phyloP scores from a whole-genome alignment of 2,113 vertebrate genomes.

The Tetrax tetrax region DNA sequence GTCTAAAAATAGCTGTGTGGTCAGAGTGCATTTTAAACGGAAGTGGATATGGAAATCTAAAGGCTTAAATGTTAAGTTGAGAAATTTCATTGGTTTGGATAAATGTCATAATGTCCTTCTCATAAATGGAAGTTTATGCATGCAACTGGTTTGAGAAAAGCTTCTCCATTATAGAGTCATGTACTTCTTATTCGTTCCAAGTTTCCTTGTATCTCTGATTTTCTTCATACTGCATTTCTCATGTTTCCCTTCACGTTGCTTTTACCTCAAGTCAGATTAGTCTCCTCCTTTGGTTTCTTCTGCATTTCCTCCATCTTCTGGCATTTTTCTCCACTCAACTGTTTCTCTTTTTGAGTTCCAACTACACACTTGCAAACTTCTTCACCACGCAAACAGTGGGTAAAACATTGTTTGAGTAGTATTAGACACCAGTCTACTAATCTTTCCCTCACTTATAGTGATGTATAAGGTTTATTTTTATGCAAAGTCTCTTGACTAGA shows the following conservation, averaged over 20 bases:
- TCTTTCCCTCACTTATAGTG: background rate
- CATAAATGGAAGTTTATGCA: background rate
- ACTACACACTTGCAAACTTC: background rate
- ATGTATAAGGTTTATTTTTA: background rate
- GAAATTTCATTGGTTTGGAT: background rate
- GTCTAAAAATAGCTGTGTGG: background rate
- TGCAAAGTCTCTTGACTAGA: background rate
- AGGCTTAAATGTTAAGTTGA: background rate
- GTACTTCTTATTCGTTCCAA: background rate
- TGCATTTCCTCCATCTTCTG: background rate
- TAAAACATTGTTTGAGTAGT: background rate
- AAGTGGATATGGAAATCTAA: background rate
- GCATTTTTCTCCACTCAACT: fast-evolving
- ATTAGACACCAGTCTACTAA: background rate
- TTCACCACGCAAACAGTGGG: background rate
- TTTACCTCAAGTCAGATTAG: background rate
- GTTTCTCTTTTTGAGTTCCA: background rate
- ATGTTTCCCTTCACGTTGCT: background rate
- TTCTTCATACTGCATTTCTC: background rate
- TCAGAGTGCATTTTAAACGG: background rate
- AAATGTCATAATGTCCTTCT: background rate
- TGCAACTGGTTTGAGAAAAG: background rate
- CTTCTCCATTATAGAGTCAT: background rate
- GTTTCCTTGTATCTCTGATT: background rate
- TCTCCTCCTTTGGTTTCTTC: background rate